Percentiles rank a stretch among this genome's conserved stretches.
Conservation (phyloP, 1,140 invertebrate species). For the Euwallacea fornicatus region DNA sequence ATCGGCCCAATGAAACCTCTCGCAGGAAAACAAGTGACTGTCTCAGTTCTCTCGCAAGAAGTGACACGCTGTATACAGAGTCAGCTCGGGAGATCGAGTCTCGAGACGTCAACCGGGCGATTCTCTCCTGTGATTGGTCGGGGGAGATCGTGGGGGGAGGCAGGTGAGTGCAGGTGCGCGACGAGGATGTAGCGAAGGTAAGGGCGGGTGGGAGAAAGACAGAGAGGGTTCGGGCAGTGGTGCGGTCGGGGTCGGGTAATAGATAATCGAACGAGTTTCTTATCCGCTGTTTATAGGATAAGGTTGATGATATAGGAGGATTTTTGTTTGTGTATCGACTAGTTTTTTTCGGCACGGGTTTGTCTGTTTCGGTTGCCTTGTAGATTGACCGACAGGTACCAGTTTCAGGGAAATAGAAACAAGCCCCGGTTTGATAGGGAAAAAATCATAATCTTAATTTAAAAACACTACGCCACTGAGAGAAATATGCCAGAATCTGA, state of each 20-base stretch:
- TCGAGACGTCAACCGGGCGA: conserved; percentile 22
- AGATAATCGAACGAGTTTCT: conserved; percentile 7
- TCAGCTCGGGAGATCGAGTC: conserved; percentile 24
- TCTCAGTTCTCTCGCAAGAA: conserved; percentile 26
- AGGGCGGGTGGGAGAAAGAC: conserved; percentile 25
- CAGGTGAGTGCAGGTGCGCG: conserved; percentile 33
- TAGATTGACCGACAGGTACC: too few species aligned
- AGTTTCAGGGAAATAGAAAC: too few species aligned
- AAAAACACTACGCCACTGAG: too few species aligned
- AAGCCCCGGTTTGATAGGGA: too few species aligned
- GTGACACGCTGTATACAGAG: conserved; percentile 27
- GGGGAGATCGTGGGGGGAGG: conserved; percentile 9
- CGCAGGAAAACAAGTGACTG: not conserved
- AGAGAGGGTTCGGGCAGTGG: not conserved
- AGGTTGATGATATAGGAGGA: too few species aligned
- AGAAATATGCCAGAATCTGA: too few species aligned
- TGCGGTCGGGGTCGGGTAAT: conserved; percentile 10
- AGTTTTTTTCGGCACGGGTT: too few species aligned
- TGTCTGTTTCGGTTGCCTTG: too few species aligned
- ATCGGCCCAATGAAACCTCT: not conserved
- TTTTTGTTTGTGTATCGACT: too few species aligned
- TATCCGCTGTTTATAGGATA: too few species aligned
- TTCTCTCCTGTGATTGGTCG: conserved; percentile 24
- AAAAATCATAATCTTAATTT: too few species aligned
- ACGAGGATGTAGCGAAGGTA: conserved; percentile 10